Evolutionary conservation across 1,140 invertebrate genomes (phyloP).

Genomic region (Atopsyche davidsoni): DNA sequence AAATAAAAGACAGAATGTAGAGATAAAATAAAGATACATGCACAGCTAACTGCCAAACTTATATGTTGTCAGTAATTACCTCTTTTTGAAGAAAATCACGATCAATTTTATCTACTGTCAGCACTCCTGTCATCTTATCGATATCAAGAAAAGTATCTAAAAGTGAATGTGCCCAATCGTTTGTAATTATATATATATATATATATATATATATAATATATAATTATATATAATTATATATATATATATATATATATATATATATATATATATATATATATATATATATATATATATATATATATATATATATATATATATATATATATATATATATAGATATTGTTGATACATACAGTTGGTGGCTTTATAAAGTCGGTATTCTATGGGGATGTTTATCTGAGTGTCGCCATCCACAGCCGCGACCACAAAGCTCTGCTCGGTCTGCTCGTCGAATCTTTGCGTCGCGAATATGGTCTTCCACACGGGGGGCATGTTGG

Average conservation of each 20-base stretch:
- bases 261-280: no score
- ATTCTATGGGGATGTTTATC: constrained; percentile 47
- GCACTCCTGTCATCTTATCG: constrained; percentile 34
- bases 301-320: no score
- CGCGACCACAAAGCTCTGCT: constrained; percentile 37
- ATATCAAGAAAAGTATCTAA: constrained; percentile 38
- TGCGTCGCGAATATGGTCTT: constrained; percentile 45
- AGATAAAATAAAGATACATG: no score
- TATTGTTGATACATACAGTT: constrained; percentile 36
- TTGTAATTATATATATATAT: not conserved
- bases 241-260: no score
- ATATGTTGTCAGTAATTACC: constrained; percentile 26
- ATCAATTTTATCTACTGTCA: constrained; percentile 47
- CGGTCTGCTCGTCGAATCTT: constrained; percentile 47
- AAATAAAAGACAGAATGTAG: no score
- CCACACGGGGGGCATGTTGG: constrained; percentile 48
- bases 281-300: no score
- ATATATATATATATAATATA: constrained; percentile 3
- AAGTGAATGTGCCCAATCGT: constrained; percentile 12
- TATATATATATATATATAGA: no score
- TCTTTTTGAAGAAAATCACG: constrained; percentile 47
- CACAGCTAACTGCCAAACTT: no score
- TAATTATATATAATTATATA: no score
- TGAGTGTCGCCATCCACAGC: constrained; percentile 53
- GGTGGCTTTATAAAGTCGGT: constrained; percentile 35